phyloP scores from a whole-genome alignment of 1,140 invertebrate species.

The Heliconius himera region DNA sequence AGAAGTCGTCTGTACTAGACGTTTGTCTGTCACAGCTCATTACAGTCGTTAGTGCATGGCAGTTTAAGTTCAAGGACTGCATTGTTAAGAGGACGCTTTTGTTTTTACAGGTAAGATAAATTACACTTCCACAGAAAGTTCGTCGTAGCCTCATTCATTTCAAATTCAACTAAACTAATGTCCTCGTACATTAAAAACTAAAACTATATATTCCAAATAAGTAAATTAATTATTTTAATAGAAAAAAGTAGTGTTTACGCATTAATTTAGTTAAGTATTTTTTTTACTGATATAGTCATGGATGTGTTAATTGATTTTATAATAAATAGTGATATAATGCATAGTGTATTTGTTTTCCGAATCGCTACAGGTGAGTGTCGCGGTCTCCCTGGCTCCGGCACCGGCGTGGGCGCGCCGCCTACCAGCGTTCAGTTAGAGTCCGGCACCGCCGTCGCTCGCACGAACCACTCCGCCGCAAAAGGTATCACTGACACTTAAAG shows the following conservation, averaged over 20 bases:
- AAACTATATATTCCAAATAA: not conserved
- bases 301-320: not conserved
- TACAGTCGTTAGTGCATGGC: slow-evolving; percentile 51
- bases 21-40: slow-evolving; percentile 50
- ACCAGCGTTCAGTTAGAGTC: slow-evolving; percentile 68
- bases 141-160: not conserved
- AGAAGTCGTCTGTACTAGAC: slow-evolving; percentile 55
- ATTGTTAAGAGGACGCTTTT: slow-evolving; percentile 43
- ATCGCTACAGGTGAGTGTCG: slow-evolving; percentile 66
- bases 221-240: not conserved
- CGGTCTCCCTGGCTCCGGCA: slow-evolving; percentile 41
- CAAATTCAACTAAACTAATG: not conserved
- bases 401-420: slow-evolving; percentile 64
- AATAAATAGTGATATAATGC: slow-evolving; percentile 36
- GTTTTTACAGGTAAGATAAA: slow-evolving; percentile 56
- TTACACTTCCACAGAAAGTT: slow-evolving; percentile 17
- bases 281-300: not conserved
- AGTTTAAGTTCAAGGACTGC: slow-evolving; percentile 71
- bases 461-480: slow-evolving; percentile 76
- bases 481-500: slow-evolving; percentile 62
- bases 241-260: not conserved
- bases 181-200: not conserved
- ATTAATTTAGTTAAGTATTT: not conserved
- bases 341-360: slow-evolving; percentile 43
- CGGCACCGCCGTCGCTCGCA: slow-evolving; percentile 74